Evolutionary conservation across 2,797 vertebrate species (phyloP), one percentile per base, ranked within the genome.

Genomic region (Sebastes melanostomus): DNA sequence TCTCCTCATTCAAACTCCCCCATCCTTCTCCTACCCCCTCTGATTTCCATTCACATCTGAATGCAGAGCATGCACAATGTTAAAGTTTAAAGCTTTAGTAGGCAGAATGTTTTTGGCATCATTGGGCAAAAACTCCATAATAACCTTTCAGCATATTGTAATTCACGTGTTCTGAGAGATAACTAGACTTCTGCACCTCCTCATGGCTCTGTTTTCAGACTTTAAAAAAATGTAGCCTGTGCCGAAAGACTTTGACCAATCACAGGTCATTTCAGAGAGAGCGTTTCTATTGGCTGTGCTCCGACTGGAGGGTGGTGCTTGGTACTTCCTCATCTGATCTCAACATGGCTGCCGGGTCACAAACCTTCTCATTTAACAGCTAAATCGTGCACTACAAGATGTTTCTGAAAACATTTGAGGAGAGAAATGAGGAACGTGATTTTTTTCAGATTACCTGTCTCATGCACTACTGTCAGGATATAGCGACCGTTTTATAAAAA

Each of bases 1-100:
- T 71, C 42, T 66, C 65, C 32, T 76, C 55, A 50, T 82, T 85
- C 66, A 59, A n/a, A 73, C 38, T 58, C 79, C 11, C 32, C 61
- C 66, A 54, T 4, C 62, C 66, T 63, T 52, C 55, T 58, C 61
- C 46, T 29, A n/a, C 36, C 46, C 54, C 14, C 25, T 30, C n/a
- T 18, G 5, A 34, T 61, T 71, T 56, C 22, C 50, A 30, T 63
- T 56, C 34, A 20, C 13, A 14, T 27, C 27, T 34, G n/a, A 65
- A 59, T n/a, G 18, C 59, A 30, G 24, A 63, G 24, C 12, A 18
- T 27, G 4, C 1, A 6, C 60, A 29, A 3, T 76, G 36, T 71
- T 52, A 22, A 56, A 38, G 36, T 71, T 52, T 20, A 56, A 38
- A 52, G 18, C 46, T 46, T 46, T 4, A 52, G 46, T 52, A 52